Evolutionary conservation across 2,888 invertebrate genomes (phyloP), one percentile per base, ranked within the genome.

Genomic region (Perdita meconis): DNA sequence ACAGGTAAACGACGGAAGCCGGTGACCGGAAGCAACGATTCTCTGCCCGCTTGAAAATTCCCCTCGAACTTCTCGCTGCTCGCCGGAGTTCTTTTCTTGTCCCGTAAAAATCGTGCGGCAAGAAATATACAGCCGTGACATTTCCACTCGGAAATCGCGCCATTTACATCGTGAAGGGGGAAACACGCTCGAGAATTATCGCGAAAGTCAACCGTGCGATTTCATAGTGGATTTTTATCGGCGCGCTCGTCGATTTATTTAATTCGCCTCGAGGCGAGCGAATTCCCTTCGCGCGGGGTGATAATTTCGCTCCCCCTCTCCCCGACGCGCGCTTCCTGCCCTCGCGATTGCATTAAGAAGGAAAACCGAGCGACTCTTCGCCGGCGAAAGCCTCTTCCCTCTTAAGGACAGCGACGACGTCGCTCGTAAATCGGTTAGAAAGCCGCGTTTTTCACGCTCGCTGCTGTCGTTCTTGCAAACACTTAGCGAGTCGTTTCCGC

Each of bases 11-110:
- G 10, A 22, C 16, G n/a, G n/a, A 16, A 13, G 12, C 26, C 22
- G 34, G 51, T 60, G 68, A 53, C 68, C 60, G 60, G 68, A 68
- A 68, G 19, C 26, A 42, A 66, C 38, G 30, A 60, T 60, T 51
- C 24, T 19, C 47, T 12, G 47, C n/a, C 13, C 13, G 16, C 38
- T 34, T 10, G 19, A 38, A 51, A 50, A 68, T 51, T 68, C 51
- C 22, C 60, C 38, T 51, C 34, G 30, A 3, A 40, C 30, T 36
- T 51, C 12, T n/a, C n/a, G n/a, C 30, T 36, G n/a, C n/a, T 22
- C 2, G 47, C 47, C 19, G 19, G 12, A 22, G 19, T 47, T 44
- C 44, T 8, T 22, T 19, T 10, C 19, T 8, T n/a, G 30, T 8
- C 30, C 16, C 53, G 19, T 30, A 30, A 30, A n/a, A 30, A 30